Conservation (phyloP, 2,888 invertebrate genomes). For the Spisula solida region DNA sequence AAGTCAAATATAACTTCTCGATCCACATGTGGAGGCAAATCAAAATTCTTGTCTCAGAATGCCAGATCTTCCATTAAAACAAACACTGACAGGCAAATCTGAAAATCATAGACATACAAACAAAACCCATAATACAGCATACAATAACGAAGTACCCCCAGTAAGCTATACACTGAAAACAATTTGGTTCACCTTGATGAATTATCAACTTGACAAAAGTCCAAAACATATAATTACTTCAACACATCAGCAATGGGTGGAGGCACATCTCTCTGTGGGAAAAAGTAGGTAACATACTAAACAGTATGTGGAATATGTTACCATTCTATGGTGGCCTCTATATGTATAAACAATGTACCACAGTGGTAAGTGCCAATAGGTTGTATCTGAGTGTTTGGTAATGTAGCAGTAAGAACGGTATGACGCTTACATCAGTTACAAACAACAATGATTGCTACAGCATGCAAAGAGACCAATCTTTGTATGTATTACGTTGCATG, state of each 20-base stretch:
- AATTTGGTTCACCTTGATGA: constrained; percentile 5
- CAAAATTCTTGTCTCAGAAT: too few relatives aligned
- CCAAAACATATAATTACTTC: neutral
- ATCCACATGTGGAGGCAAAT: too few relatives aligned
- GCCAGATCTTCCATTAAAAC: too few relatives aligned
- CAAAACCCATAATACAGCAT: neutral
- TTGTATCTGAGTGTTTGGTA: too few relatives aligned
- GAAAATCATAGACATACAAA: neutral
- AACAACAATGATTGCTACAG: too few relatives aligned
- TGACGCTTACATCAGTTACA: too few relatives aligned
- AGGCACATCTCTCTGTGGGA: neutral
- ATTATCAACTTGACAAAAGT: neutral
- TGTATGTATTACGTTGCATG: too few relatives aligned
- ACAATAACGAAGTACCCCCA: neutral
- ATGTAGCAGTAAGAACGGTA: too few relatives aligned
- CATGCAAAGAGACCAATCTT: too few relatives aligned
- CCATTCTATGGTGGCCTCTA: neutral
- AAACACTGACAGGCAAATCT: too few relatives aligned
- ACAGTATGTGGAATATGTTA: neutral
- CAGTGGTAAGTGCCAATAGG: too few relatives aligned
- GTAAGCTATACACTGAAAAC: neutral
- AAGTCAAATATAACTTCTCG: too few relatives aligned
- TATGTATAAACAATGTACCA: neutral
- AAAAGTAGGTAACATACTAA: neutral
- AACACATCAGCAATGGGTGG: neutral